Percentiles rank a stretch among this genome's conserved stretches.
phyloP scores from a whole-genome alignment of 2,888 invertebrate genomes.

The Tetheella fluctuosa region DNA sequence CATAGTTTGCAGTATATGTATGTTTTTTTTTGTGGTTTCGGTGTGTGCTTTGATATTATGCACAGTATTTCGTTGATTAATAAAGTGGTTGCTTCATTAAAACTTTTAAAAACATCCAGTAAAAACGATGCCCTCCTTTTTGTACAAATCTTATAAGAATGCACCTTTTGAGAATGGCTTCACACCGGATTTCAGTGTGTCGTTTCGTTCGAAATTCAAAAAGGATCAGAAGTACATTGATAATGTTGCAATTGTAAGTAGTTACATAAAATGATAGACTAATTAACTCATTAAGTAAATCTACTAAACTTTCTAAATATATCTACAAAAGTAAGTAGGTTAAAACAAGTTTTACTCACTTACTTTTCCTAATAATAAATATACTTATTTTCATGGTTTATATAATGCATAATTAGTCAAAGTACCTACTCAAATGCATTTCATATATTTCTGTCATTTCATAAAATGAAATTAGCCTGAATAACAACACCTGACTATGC shows the following conservation, averaged over 20 bases:
- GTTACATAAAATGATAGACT: slow-evolving; percentile 17
- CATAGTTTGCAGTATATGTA: slow-evolving; percentile 32
- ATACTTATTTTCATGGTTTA: no score
- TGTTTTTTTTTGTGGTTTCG: slow-evolving; percentile 3
- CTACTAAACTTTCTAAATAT: not conserved
- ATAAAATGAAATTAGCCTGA: not conserved
- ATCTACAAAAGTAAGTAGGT: slow-evolving; percentile 13
- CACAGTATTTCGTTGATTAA: slow-evolving; percentile 26
- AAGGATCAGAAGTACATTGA: slow-evolving; percentile 55
- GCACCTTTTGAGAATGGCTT: slow-evolving; percentile 70
- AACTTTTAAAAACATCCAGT: not conserved
- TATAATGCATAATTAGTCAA: no score
- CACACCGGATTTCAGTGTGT: slow-evolving; percentile 56
- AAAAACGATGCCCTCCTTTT: slow-evolving; percentile 59
- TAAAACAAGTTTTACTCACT: slow-evolving; percentile 12
- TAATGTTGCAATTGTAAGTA: slow-evolving; percentile 54
- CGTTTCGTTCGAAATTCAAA: slow-evolving; percentile 52
- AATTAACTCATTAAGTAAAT: slow-evolving; percentile 16
- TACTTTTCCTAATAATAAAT: no score
- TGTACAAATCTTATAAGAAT: slow-evolving; percentile 71
- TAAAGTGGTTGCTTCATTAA: slow-evolving; percentile 17
- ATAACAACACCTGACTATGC: no score
- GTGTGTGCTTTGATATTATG: slow-evolving; percentile 24
- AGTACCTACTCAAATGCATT: no score
- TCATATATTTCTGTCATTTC: no score